A percentile compares a stretch with the other conserved stretches of the same genome.
These are phyloP conservation scores for Notechis scutatus DNA, from an alignment of 2,113 vertebrate species.

Conservation along the genomic window DNA sequence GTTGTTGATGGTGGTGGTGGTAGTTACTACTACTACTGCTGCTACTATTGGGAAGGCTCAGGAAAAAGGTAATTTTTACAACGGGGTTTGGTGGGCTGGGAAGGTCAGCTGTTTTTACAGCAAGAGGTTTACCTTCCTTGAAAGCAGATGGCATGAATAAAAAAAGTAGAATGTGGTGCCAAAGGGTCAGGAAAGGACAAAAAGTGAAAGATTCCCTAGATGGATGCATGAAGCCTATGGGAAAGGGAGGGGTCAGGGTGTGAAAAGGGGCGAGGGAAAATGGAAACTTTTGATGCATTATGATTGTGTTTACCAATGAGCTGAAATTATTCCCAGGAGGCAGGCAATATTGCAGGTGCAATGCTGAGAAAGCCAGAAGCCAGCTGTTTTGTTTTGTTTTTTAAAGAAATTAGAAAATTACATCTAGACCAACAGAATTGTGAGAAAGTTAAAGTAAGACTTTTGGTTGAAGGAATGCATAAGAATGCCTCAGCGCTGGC, in stretches of 20 bases:
- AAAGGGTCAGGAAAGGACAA: slow-evolving; percentile 87
- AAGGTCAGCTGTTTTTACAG: slow-evolving; percentile 49
- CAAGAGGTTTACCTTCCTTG: slow-evolving; percentile 70
- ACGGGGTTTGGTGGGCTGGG: slow-evolving; percentile 34
- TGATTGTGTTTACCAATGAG: slow-evolving; percentile 51
- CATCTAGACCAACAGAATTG: slow-evolving; percentile 35
- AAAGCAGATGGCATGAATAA: slow-evolving; percentile 92
- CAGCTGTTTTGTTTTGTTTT: slow-evolving; percentile 41
- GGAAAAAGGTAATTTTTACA: slow-evolving; percentile 22
- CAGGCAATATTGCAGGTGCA: slow-evolving; percentile 69
- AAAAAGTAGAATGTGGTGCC: slow-evolving; percentile 83
- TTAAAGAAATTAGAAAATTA: slow-evolving; percentile 32
- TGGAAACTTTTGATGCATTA: slow-evolving; percentile 68
- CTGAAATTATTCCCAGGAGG: slow-evolving; percentile 59
- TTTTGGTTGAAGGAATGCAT: background rate
- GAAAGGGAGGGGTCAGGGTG: slow-evolving; percentile 70
- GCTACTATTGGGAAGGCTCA: background rate
- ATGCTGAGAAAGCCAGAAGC: slow-evolving; percentile 64
- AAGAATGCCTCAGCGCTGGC: slow-evolving; percentile 21
- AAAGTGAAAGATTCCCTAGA: slow-evolving; percentile 87
- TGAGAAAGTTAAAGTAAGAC: slow-evolving; percentile 18
- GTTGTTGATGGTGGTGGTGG: background rate
- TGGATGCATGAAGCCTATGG: slow-evolving; percentile 80
- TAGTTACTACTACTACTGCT: background rate
- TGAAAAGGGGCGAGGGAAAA: slow-evolving; percentile 68